Percentiles rank a stretch among this genome's conserved stretches.
Evolutionary conservation across 1,140 invertebrate genomes (phyloP).

Genomic region (Periplaneta americana): DNA sequence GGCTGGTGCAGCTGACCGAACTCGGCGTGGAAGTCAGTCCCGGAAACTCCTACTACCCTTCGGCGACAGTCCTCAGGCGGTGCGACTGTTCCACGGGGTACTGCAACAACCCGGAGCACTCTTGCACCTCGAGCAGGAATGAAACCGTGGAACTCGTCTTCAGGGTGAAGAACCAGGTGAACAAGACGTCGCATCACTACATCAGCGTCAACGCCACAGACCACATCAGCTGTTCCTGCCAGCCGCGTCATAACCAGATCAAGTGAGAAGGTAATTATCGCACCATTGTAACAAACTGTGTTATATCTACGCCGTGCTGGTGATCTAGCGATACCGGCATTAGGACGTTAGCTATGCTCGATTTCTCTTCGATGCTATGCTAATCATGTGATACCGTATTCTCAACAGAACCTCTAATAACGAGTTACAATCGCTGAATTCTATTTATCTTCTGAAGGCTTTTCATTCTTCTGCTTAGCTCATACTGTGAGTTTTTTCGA

Average conservation of each 20-base stretch:
- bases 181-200: not conserved
- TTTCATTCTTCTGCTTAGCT: no score
- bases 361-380: no score
- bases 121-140: not conserved
- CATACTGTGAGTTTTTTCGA: no score
- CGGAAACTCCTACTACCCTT: not conserved
- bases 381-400: no score
- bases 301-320: no score
- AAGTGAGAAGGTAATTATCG: not conserved
- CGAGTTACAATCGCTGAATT: no score
- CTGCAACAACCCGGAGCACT: not conserved
- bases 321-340: no score
- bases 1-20: not conserved
- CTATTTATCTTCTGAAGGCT: no score
- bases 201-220: not conserved
- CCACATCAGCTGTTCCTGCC: not conserved
- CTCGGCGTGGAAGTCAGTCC: not conserved
- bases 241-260: not conserved
- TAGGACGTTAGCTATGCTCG: no score
- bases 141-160: not conserved
- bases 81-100: not conserved
- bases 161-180: not conserved
- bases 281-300: no score
- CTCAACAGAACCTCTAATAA: no score
- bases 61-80: not conserved